These are phyloP conservation scores for Apodemus speciosus DNA, from an alignment of 2,113 vertebrate genomes.

Conservation along the genomic window DNA sequence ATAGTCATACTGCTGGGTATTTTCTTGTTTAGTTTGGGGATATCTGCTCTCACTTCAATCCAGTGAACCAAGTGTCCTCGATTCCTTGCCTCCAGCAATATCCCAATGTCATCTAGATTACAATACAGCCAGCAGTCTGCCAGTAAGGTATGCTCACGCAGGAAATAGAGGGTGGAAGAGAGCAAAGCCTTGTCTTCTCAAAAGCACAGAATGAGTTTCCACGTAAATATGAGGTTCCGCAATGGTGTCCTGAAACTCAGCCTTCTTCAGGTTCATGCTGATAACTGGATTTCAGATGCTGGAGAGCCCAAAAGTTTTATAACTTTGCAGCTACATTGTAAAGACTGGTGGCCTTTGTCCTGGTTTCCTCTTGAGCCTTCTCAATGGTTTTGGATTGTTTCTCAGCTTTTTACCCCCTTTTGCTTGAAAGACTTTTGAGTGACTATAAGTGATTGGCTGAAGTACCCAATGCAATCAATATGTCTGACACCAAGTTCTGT, in stretches of 20 bases:
- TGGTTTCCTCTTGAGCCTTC: conserved; percentile 6
- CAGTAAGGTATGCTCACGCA: neutral
- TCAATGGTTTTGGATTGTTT: neutral
- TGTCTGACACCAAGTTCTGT: neutral
- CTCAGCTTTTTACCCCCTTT: neutral
- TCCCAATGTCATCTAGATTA: neutral
- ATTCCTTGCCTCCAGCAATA: neutral
- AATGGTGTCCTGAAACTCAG: neutral
- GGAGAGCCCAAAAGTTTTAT: neutral
- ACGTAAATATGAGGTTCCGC: neutral
- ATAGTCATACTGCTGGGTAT: neutral
- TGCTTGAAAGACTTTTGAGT: neutral
- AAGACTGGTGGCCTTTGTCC: neutral
- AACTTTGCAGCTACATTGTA: neutral
- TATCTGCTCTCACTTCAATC: neutral
- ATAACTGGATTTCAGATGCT: neutral
- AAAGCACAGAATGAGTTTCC: neutral
- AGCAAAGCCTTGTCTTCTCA: neutral
- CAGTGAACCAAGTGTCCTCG: neutral
- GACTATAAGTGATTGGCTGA: neutral
- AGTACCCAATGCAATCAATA: neutral
- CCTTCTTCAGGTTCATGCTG: neutral
- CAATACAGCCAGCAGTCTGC: neutral
- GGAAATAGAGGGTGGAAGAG: neutral
- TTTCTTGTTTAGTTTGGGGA: neutral